Percentiles rank a stretch among this genome's conserved stretches.
phyloP scores from a whole-genome alignment of 92 coral and sea anemone species.

The Galaxea fascicularis region DNA sequence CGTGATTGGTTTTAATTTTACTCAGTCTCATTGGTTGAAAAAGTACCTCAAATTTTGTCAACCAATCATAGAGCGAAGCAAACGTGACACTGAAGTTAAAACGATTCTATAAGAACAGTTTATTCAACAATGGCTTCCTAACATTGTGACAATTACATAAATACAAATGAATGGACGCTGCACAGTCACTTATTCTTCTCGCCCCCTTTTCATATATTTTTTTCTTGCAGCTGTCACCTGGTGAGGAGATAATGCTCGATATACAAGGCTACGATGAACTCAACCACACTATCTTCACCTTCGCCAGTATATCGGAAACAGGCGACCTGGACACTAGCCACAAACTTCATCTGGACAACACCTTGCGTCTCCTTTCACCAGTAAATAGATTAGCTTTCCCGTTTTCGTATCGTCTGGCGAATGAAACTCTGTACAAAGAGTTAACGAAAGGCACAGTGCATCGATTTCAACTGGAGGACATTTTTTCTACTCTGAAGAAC shows the following conservation, averaged over 20 bases:
- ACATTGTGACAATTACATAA: too few species aligned
- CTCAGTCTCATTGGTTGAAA: too few species aligned
- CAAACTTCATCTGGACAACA: slow-evolving; percentile 56
- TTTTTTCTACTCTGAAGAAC: slow-evolving; percentile 67
- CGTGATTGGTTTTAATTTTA: too few species aligned
- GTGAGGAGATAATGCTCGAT: slow-evolving; percentile 70
- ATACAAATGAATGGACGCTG: too few species aligned
- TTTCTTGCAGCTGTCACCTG: slow-evolving; percentile 81
- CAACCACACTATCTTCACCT: slow-evolving; percentile 75
- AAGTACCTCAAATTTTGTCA: too few species aligned
- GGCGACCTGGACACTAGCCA: slow-evolving; percentile 15
- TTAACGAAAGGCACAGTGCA: slow-evolving; percentile 42
- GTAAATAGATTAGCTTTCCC: slow-evolving; percentile 60
- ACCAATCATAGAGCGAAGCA: too few species aligned
- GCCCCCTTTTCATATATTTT: background rate
- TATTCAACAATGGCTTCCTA: too few species aligned
- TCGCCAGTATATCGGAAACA: slow-evolving; percentile 59
- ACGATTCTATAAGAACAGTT: too few species aligned
- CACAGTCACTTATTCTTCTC: background rate
- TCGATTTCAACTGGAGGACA: slow-evolving; percentile 64
- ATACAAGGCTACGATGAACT: slow-evolving; percentile 84
- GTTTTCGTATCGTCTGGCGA: slow-evolving; percentile 56
- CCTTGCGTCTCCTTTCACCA: slow-evolving; percentile 69
- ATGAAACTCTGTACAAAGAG: slow-evolving; percentile 40
- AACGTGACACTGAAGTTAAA: too few species aligned